A percentile compares a stretch with the other conserved stretches of the same genome.
Conservation (phyloP, 2,888 invertebrate species). For the Ophioninae sp. region DNA sequence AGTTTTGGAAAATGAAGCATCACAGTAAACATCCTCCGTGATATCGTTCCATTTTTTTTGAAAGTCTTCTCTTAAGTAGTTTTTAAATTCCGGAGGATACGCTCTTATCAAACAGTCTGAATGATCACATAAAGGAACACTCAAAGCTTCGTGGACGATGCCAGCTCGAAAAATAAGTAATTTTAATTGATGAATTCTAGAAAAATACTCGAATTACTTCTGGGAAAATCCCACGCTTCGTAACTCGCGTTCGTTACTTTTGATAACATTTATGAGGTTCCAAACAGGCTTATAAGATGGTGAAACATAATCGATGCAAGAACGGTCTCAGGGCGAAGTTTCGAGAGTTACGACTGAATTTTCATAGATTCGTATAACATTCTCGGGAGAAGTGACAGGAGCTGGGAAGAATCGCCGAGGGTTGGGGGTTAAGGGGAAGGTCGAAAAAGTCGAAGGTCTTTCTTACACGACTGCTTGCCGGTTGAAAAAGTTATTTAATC, state of each 20-base stretch:
- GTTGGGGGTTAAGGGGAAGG: no score
- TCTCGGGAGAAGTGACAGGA: constrained; percentile 10
- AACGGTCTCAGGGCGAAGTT: constrained; percentile 3
- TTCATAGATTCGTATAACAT: constrained; percentile 36
- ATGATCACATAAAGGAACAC: no score
- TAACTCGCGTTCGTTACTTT: not conserved
- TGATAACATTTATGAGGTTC: not conserved
- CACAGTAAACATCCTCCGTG: no score
- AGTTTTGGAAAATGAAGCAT: no score
- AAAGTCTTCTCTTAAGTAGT: no score
- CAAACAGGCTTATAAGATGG: constrained; percentile 12
- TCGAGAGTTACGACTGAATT: constrained; percentile 27
- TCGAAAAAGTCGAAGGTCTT: constrained; percentile 26
- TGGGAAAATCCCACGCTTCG: not conserved
- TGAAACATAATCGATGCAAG: constrained; percentile 3
- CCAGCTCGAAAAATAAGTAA: no score
- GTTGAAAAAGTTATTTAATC: constrained; percentile 58
- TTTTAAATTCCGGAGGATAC: no score
- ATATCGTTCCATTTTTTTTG: no score
- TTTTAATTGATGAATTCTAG: no score
- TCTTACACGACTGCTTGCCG: constrained; percentile 17
- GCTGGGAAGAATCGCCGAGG: not conserved
- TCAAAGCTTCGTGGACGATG: no score
- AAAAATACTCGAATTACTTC: no score
- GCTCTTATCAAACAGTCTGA: no score